Evolutionary conservation across 1,140 invertebrate genomes (phyloP), one percentile per base, ranked within the genome.

Genomic region (Cyclargus thomasi): DNA sequence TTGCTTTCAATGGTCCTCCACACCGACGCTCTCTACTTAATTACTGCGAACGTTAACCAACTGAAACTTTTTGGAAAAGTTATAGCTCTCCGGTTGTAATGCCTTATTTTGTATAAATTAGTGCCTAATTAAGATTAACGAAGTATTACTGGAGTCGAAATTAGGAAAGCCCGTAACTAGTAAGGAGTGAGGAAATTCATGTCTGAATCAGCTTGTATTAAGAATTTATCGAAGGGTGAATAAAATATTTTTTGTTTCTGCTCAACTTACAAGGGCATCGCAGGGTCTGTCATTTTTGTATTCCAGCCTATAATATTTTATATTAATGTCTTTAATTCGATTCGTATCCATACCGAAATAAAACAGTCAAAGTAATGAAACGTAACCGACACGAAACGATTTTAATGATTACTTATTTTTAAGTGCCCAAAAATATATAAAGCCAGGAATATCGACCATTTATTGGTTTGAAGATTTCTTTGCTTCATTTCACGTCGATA

Each of bases 381-480:
- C 29, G 29, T 29, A 29, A 29, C 29, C 29, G 2, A 29, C 29
- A 29, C 8, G 8, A 29, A 29, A 29, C 5, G 2, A 29, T 7
- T 29, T 29, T 29, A 29, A 29, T 29, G 6, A 29, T 29, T 29
- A 29, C 23, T 29, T 29, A 29, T 29, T 29, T 29, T 29, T 29
- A 29, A 23, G 6, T 2, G 6, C 23, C 23, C 6, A 1, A 23
- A 2, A 23, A 23, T n/a, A 4, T 29, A 29, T 29, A 47, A 47
- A 16, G 39, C 39, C 39, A 47, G 1, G 1, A 47, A 11, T 47
- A 14, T 47, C 39, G n/a, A 20, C 17, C 18, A 20, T 59, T 59
- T 59, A 59, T 59, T 59, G 55, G 17, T 59, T 59, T 20, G 20
- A 21, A 18, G 55, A 59, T 59, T 59, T 59, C 55, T 59, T 47